Conservation (phyloP, 1,140 invertebrate genomes). For the Drosophila chauvacae region DNA sequence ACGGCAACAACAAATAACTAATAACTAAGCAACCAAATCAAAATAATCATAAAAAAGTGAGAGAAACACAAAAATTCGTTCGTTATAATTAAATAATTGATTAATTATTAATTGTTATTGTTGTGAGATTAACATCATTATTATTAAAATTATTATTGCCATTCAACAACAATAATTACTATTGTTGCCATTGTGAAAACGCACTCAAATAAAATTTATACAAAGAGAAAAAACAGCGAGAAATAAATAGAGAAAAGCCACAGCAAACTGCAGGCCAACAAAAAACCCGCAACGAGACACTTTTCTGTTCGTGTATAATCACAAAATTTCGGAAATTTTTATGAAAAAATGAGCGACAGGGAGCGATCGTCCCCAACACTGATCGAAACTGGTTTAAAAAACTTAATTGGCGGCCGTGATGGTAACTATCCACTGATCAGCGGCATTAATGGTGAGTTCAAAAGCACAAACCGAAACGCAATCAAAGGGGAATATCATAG, state of each 20-base stretch:
- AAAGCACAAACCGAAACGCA: conserved; percentile 1
- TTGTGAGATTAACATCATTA: conserved; percentile 51
- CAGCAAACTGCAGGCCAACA: conserved; percentile 31
- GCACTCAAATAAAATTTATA: conserved; percentile 17
- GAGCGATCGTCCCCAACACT: conserved; percentile 91
- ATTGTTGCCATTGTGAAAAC: conserved; percentile 21
- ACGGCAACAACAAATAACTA: conserved; percentile 47
- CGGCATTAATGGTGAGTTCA: conserved; percentile 89
- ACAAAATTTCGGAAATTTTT: conserved; percentile 79
- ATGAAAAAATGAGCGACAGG: conserved; percentile 90
- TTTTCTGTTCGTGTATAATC: conserved; percentile 77
- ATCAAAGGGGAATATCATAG: neutral
- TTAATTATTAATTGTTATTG: conserved; percentile 52
- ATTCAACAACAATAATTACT: conserved; percentile 8
- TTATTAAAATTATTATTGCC: conserved; percentile 46
- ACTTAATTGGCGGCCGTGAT: conserved; percentile 91
- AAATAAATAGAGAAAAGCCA: conserved; percentile 16
- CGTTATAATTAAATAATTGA: conserved; percentile 38
- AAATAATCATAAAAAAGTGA: conserved; percentile 37
- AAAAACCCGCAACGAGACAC: conserved; percentile 44
- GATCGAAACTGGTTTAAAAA: conserved; percentile 91
- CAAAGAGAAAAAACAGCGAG: conserved; percentile 13
- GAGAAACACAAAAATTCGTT: conserved; percentile 30
- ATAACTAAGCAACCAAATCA: conserved; percentile 52
- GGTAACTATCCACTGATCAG: conserved; percentile 90